These are phyloP conservation scores for Galaxias olidus DNA, from an alignment of 2,797 vertebrate species.

Conservation along the genomic window DNA sequence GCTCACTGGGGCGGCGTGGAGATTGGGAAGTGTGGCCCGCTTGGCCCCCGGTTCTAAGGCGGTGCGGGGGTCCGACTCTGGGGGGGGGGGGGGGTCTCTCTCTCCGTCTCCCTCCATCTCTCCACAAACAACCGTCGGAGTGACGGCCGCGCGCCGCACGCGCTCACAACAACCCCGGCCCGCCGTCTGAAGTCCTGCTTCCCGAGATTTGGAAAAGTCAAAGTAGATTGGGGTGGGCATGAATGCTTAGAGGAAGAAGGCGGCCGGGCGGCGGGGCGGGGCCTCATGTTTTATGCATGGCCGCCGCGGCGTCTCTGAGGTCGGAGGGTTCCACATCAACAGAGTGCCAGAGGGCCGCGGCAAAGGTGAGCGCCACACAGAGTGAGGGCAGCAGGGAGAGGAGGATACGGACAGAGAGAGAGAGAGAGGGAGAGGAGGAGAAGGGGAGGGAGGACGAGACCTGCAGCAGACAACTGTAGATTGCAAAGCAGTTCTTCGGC, in stretches of 20 bases:
- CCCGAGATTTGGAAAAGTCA: slow-evolving; percentile 46
- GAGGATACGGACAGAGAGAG: neutral
- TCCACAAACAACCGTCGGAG: neutral
- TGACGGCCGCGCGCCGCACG: neutral
- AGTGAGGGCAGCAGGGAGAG: slow-evolving; percentile 36
- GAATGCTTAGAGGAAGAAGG: slow-evolving; percentile 59
- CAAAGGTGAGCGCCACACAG: slow-evolving; percentile 57
- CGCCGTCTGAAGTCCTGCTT: neutral
- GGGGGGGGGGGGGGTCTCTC: slow-evolving; percentile 14
- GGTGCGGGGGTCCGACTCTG: slow-evolving; percentile 49
- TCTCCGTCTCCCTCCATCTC: slow-evolving; percentile 28
- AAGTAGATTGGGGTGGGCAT: slow-evolving; percentile 59
- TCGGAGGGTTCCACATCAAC: slow-evolving; percentile 65
- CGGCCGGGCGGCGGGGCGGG: slow-evolving; percentile 31
- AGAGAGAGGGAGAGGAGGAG: neutral
- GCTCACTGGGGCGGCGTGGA: slow-evolving; percentile 55
- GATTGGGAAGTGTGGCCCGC: slow-evolving; percentile 55
- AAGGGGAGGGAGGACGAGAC: no score
- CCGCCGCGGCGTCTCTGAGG: slow-evolving; percentile 56
- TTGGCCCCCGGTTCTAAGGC: slow-evolving; percentile 52
- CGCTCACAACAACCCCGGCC: neutral
- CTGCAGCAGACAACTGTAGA: neutral
- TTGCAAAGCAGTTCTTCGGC: no score
- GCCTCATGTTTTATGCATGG: slow-evolving; percentile 72
- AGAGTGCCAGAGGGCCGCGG: slow-evolving; percentile 49